Base-by-base conservation (phyloP, 2,797 vertebrate species). In the Gymnocypris eckloni region DNA sequence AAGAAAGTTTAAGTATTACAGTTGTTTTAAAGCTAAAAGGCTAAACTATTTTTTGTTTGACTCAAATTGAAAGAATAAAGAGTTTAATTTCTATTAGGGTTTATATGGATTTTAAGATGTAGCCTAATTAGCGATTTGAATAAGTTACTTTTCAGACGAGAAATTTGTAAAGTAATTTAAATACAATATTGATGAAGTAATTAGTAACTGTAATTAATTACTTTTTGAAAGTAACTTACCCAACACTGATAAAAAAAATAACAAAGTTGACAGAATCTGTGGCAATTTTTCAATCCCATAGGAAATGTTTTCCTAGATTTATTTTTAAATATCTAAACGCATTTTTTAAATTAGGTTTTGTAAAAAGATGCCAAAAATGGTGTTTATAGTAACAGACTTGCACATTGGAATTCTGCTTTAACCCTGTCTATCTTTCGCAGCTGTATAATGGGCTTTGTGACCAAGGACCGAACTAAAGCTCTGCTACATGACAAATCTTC, bases 371-470 rank as follows among this genome's bases (percentile, higher is more conserved):
- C 16, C 18, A 54, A 54, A 54, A 54, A 54, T 54, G 8, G 52
- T 54, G 22, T n/a, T 72, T 72, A 16, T 48, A 16, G n/a, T 50
- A 18, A 73, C 10, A 50, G 6, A 45, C 41, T 45, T 72, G 45
- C 15, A 33, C 16, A 75, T 6, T 59, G 20, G 11, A 22, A 41
- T 20, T 56, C 11, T 66, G 1, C 7, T 39, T 50, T 45, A 79
- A 69, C 15, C 6, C 13, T 2, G 22, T 79, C 67, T 64, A 2
- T 48, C 20, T 64, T 2, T 66, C 3, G 2, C 93, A 99, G 98
- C 71, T 96, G 88, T 84, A 97, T 99, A 71, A 91, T 98, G 95
- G 98, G 98, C 7, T 99, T 99, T 48, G 97, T 99, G 92, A 98
- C 95, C 90, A 97, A 96, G 88, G 93, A 96, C 33, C 94, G 85